Base-by-base conservation (phyloP, 1,140 invertebrate species). In the Nylanderia fulva region DNA sequence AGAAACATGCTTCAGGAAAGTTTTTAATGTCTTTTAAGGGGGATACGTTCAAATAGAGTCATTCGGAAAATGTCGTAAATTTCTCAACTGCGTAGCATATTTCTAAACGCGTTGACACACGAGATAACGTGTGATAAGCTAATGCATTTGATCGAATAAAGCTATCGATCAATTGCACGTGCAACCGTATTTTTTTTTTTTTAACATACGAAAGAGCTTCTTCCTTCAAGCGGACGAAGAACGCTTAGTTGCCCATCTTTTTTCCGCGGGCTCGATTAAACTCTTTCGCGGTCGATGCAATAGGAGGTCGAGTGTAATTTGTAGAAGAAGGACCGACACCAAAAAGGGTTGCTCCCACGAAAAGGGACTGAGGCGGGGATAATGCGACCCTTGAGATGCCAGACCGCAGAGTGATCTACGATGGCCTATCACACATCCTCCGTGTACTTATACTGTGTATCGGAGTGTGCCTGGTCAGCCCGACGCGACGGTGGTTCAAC, bases 341-440 rank as follows among this genome's bases (percentile, higher is more conserved):
- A 94, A 93, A 94, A 94, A 93, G 93, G 93, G 93, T 94, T 93
- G 88, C 64, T 87, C 56, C 79, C 85, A 75, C 61, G 74, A 82
- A 74, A 86, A 86, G 45, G 60, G 84, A n/a, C 60, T 48, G 75
- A 82, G 76, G 82, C 85, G 89, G 88, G 89, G 91, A 91, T 94
- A 94, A 94, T 94, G 91, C 86, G 93, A 93, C 93, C 93, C 93
- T 88, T 93, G 93, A 94, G 93, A 93, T 93, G 92, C 90, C 88
- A 90, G 90, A 91, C 91, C 91, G 64, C 88, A 90, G 91, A 92
- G 92, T 94, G 92, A 94, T 94, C 91, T 94, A 94, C 93, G 90
- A 84, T 88, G 58, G 85, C 88, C 89, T 90, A 91, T 91, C 92
- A 86, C 86, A 91, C 86, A 91, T 88, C 86, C 86, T 87, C 88